A percentile compares a stretch with the other conserved stretches of the same genome.
Evolutionary conservation across 1,140 invertebrate genomes (phyloP).

Genomic region (Gryon sp.): DNA sequence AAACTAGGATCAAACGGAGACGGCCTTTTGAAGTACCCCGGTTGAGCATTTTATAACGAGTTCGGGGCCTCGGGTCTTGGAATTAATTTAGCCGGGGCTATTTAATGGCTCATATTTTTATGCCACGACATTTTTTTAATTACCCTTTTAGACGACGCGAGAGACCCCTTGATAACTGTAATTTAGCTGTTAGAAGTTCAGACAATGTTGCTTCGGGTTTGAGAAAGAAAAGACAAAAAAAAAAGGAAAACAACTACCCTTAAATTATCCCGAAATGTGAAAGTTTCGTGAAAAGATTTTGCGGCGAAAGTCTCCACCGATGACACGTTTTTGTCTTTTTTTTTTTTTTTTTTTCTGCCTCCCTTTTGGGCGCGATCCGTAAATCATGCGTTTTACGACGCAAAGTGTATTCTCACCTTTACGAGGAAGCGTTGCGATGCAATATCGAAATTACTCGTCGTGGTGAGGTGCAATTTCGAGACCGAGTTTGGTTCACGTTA

Average conservation of each 20-base stretch:
- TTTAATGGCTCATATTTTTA: constrained; percentile 51
- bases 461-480: constrained; percentile 65
- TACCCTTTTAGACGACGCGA: constrained; percentile 25
- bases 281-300: constrained; percentile 34
- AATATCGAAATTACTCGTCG: constrained; percentile 61
- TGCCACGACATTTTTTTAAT: constrained; percentile 46
- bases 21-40: constrained; percentile 36
- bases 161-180: constrained; percentile 31
- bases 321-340: constrained; percentile 54
- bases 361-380: constrained; percentile 47
- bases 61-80: constrained; percentile 3
- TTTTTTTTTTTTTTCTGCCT: constrained; percentile 41
- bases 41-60: constrained; percentile 30
- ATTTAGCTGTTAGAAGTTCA: constrained; percentile 39
- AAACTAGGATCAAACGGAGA: constrained; percentile 46
- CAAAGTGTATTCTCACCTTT: constrained; percentile 58
- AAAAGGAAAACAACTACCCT: constrained; percentile 19
- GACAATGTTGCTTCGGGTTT: constrained; percentile 27
- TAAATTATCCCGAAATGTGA: constrained; percentile 48
- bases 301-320: constrained; percentile 33
- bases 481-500: constrained; percentile 44
- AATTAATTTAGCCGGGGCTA: constrained; percentile 36
- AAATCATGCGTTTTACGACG: constrained; percentile 67
- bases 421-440: constrained; percentile 34
- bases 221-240: not conserved